These are phyloP conservation scores for Hoplostethus atlanticus DNA, from an alignment of 2,797 vertebrate species.

Conservation along the genomic window DNA sequence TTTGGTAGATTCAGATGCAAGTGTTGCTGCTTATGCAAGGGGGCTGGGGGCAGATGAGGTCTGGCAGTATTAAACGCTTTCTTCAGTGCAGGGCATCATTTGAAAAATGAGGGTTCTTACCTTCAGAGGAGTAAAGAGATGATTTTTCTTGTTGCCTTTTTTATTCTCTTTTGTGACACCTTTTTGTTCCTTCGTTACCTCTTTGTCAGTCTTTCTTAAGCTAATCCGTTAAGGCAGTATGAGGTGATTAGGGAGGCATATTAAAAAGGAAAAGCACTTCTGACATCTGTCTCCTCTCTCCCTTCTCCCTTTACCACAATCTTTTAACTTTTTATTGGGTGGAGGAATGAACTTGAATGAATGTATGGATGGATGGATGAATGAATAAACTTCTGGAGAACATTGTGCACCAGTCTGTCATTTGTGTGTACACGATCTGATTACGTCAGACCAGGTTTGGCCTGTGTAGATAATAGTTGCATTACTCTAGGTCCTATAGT, in stretches of 20 bases:
- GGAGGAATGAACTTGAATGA: no score
- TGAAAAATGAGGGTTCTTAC: conserved; percentile 53
- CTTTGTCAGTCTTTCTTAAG: background rate
- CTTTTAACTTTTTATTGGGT: no score
- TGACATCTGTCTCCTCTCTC: background rate
- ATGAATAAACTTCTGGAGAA: background rate
- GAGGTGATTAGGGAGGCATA: background rate
- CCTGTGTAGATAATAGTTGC: background rate
- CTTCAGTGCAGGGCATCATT: conserved; percentile 29
- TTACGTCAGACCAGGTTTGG: background rate
- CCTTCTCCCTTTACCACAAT: background rate
- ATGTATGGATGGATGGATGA: no score
- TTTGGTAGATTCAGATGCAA: background rate
- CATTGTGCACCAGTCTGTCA: background rate
- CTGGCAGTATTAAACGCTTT: conserved; percentile 45
- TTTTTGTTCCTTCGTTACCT: background rate
- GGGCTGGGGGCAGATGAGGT: background rate
- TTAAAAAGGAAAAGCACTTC: background rate
- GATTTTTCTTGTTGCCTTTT: background rate
- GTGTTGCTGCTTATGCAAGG: background rate
- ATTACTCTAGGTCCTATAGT: no score
- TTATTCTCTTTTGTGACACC: background rate
- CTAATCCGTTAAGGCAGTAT: background rate
- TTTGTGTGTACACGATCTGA: background rate
- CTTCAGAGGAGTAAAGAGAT: conserved; percentile 26